Percentiles rank a stretch among this genome's conserved stretches.
These are phyloP conservation scores for Heliconius cydno DNA, from an alignment of 2,888 invertebrate genomes.

Conservation along the genomic window DNA sequence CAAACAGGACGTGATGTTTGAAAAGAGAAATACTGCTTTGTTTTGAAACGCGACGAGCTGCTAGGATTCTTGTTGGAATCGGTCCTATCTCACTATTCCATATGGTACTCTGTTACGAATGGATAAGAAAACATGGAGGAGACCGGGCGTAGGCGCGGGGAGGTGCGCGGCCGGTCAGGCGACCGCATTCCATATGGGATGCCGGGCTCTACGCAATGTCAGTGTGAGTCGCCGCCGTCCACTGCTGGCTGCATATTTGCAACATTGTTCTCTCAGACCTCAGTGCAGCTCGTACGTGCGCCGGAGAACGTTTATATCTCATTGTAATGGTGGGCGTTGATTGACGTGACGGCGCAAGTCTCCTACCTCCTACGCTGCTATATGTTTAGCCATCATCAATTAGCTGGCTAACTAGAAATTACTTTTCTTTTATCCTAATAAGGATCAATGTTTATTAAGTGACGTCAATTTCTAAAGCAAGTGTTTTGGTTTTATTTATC, in stretches of 20 bases:
- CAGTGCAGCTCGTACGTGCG: conserved; percentile 46
- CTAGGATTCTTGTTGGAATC: conserved; percentile 71
- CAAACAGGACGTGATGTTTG: conserved; percentile 47
- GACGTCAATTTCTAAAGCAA: conserved; percentile 9
- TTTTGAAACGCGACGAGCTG: conserved; percentile 45
- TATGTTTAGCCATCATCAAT: conserved; percentile 39
- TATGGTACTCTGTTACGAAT: conserved; percentile 76
- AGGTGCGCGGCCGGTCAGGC: conserved; percentile 68
- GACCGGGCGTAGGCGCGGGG: conserved; percentile 64
- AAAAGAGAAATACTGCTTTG: conserved; percentile 43
- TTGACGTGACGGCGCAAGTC: conserved; percentile 61
- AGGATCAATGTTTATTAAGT: not conserved
- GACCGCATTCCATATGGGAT: conserved; percentile 83
- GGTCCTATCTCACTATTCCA: conserved; percentile 74
- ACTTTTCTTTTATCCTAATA: conserved; percentile 18
- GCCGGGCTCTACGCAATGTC: conserved; percentile 82
- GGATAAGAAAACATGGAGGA: conserved; percentile 78
- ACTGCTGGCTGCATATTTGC: conserved; percentile 51
- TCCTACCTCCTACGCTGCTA: conserved; percentile 42
- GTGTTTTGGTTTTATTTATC: not conserved
- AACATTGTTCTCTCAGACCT: conserved; percentile 46
- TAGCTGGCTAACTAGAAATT: conserved; percentile 15
- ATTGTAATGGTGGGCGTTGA: conserved; percentile 51
- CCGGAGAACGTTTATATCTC: conserved; percentile 47
- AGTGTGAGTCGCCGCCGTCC: conserved; percentile 67